Evolutionary conservation across 1,140 invertebrate genomes (phyloP).

Genomic region (Palaemon carinicauda): DNA sequence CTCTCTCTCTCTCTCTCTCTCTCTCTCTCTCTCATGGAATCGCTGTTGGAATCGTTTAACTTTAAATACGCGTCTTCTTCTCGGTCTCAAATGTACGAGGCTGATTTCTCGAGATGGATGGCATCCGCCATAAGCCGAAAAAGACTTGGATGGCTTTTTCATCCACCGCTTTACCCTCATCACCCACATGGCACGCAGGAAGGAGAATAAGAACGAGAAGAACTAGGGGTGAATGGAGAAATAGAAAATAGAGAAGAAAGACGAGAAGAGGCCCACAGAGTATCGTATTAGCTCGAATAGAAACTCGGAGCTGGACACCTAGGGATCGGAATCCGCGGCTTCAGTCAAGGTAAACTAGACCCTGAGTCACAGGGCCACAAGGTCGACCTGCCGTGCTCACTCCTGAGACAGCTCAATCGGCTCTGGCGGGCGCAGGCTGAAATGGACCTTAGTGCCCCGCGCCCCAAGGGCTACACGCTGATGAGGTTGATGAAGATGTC

Average conservation of each 20-base stretch:
- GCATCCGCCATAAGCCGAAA: no score
- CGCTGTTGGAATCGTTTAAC: neutral
- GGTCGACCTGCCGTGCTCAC: neutral
- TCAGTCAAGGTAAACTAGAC: neutral
- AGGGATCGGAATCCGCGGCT: neutral
- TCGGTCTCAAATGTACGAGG: neutral
- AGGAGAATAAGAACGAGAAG: neutral
- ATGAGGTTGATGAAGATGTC: constrained; percentile 37
- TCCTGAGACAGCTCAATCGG: neutral
- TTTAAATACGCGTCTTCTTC: neutral
- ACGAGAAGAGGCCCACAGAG: neutral
- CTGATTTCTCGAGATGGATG: no score
- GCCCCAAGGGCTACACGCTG: neutral
- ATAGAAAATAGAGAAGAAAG: neutral
- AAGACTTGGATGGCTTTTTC: no score
- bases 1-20: constrained; percentile 10
- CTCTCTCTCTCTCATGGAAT: constrained; percentile 13
- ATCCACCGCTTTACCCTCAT: no score
- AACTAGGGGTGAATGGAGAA: neutral
- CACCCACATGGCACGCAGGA: no score
- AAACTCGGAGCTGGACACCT: neutral
- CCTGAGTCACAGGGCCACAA: neutral
- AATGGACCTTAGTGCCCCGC: neutral
- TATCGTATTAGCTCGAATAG: constrained; percentile 10
- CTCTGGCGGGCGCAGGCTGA: neutral